Conservation (phyloP, 2,888 invertebrate species). For the Chrysodeixis includens region DNA sequence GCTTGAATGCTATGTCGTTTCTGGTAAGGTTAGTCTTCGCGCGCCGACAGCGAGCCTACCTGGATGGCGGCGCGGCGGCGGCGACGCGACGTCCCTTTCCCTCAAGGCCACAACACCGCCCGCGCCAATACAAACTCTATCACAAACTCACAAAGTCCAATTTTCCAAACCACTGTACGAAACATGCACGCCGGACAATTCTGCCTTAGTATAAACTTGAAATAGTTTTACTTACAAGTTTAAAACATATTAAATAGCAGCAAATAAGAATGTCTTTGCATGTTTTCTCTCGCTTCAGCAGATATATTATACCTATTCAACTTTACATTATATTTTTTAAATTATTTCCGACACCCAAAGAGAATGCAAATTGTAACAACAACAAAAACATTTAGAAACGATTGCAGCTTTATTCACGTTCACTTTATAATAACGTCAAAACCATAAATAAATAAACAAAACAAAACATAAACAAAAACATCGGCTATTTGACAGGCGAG, state of each 20-base stretch:
- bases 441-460: constrained; percentile 38
- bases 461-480: constrained; percentile 75
- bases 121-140: constrained; percentile 67
- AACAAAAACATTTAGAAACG: background rate
- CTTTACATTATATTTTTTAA: background rate
- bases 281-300: constrained; percentile 18
- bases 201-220: constrained; percentile 62
- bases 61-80: constrained; percentile 76
- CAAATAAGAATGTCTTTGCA: constrained; percentile 2
- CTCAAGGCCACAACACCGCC: constrained; percentile 75
- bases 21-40: constrained; percentile 56
- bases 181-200: constrained; percentile 68
- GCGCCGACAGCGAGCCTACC: constrained; percentile 77
- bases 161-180: constrained; percentile 59
- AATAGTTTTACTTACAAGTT: constrained; percentile 39
- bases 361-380: background rate
- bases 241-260: constrained; percentile 30
- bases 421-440: constrained; percentile 9
- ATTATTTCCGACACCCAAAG: background rate
- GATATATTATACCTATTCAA: background rate
- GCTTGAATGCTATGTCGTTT: constrained; percentile 17
- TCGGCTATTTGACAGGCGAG: constrained; percentile 72
- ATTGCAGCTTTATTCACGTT: background rate
- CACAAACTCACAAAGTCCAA: constrained; percentile 14
- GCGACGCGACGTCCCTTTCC: constrained; percentile 82